A percentile compares a stretch with the other conserved stretches of the same genome.
Conservation (phyloP, 1,140 invertebrate genomes). For the Tetragnatha versicolor region DNA sequence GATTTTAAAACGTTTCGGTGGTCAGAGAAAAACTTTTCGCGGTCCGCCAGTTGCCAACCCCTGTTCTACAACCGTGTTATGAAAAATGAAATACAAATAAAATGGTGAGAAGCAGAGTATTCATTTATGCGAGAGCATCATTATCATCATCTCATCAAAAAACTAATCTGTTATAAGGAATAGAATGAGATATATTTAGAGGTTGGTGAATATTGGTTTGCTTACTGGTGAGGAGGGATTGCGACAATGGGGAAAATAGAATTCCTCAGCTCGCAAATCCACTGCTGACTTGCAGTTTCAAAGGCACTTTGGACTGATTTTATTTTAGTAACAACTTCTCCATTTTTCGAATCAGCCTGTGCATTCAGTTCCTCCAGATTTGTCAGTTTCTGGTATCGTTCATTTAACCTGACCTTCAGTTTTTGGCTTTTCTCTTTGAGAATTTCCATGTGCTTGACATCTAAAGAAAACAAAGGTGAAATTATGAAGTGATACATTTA, state of each 20-base stretch:
- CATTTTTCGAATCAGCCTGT: not conserved
- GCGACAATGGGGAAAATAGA: conserved; percentile 77
- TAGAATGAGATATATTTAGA: too few relatives aligned
- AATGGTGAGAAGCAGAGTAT: too few relatives aligned
- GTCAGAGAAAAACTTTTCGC: too few relatives aligned
- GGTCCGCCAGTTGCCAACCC: too few relatives aligned
- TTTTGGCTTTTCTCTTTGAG: not conserved
- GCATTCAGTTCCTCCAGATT: not conserved
- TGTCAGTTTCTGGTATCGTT: not conserved
- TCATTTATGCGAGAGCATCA: too few relatives aligned
- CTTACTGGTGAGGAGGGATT: conserved; percentile 23
- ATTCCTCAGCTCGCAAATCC: conserved; percentile 72
- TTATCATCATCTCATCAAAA: too few relatives aligned
- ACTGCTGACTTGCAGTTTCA: conserved; percentile 64
- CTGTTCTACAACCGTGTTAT: too few relatives aligned
- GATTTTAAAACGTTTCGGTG: too few relatives aligned
- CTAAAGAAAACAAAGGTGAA: not conserved
- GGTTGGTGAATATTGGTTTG: too few relatives aligned
- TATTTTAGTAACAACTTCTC: not conserved
- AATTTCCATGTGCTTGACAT: not conserved
- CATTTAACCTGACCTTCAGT: not conserved
- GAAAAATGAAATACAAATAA: too few relatives aligned
- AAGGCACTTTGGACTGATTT: conserved; percentile 64
- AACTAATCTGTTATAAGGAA: too few relatives aligned
- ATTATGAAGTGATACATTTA: too few relatives aligned